Percentiles rank a stretch among this genome's conserved stretches.
phyloP scores from a whole-genome alignment of 2,113 vertebrate species.

The Macroglossus sobrinus region DNA sequence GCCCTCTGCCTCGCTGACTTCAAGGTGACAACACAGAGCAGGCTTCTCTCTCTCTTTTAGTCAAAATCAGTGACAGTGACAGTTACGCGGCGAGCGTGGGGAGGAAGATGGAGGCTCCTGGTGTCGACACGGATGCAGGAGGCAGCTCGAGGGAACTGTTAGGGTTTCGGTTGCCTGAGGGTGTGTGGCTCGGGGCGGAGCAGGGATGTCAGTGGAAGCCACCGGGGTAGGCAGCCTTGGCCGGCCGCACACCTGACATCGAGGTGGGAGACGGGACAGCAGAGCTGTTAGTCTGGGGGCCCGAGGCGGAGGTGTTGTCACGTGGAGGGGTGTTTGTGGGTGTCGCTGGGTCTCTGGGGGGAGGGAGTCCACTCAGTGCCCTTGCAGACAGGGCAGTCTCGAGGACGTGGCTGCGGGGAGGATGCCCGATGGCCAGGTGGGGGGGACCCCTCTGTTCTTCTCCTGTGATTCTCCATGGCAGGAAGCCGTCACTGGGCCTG shows the following conservation, averaged over 20 bases:
- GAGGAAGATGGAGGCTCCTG: constrained; percentile 73
- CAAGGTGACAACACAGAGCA: accelerated
- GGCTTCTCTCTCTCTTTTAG: constrained; percentile 46
- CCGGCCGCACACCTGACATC: constrained; percentile 74
- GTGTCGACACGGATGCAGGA: constrained; percentile 79
- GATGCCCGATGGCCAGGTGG: background rate
- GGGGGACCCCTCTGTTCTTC: background rate
- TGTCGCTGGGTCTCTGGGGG: too few species aligned
- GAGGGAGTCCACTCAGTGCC: accelerated
- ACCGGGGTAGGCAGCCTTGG: constrained; percentile 64
- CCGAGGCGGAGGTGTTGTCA: constrained; percentile 55
- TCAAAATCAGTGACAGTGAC: constrained; percentile 81
- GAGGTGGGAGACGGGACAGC: constrained; percentile 73
- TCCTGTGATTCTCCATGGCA: accelerated
- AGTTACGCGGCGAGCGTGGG: constrained; percentile 74
- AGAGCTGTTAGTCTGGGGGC: constrained; percentile 74
- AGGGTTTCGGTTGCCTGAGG: constrained; percentile 78
- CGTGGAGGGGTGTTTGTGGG: background rate
- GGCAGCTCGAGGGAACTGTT: constrained; percentile 78
- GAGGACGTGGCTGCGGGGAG: accelerated
- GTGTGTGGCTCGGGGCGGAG: constrained; percentile 66
- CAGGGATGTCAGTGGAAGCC: constrained; percentile 69
- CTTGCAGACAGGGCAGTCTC: background rate
- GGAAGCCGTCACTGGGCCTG: background rate
- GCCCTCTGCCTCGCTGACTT: background rate